Evolutionary conservation across 2,888 invertebrate species (phyloP).

Genomic region (Pandemis corylana): DNA sequence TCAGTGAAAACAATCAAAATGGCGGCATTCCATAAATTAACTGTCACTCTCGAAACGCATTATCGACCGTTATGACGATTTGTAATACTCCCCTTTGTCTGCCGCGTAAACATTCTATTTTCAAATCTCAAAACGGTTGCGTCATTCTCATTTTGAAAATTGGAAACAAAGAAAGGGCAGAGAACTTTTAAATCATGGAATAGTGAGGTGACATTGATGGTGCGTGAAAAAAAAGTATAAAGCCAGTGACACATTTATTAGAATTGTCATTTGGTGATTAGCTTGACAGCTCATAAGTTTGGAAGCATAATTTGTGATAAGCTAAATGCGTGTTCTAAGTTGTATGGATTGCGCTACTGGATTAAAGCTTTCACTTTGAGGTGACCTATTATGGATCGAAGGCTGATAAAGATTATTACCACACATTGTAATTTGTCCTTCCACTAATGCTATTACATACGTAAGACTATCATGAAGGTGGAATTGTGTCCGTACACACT

Average conservation of each 20-base stretch:
- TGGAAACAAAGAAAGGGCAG: constrained; percentile 82
- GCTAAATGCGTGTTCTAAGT: constrained; percentile 67
- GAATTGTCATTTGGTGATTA: constrained; percentile 69
- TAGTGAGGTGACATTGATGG: constrained; percentile 77
- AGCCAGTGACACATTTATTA: constrained; percentile 81
- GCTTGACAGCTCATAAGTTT: constrained; percentile 79
- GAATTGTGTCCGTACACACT: neutral
- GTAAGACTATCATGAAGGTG: constrained; percentile 4
- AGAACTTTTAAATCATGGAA: constrained; percentile 80
- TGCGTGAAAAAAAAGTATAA: constrained; percentile 63
- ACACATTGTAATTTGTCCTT: constrained; percentile 9
- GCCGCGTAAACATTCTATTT: constrained; percentile 49
- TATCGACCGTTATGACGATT: constrained; percentile 67
- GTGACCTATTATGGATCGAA: constrained; percentile 32
- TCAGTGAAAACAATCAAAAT: constrained; percentile 48
- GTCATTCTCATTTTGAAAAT: constrained; percentile 60
- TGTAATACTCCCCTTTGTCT: constrained; percentile 58
- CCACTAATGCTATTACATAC: constrained; percentile 12
- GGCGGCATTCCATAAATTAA: constrained; percentile 56
- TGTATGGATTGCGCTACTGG: constrained; percentile 69
- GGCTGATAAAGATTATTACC: constrained; percentile 18
- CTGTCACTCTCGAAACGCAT: constrained; percentile 59
- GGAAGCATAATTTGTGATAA: constrained; percentile 81
- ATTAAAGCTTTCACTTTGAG: constrained; percentile 70
- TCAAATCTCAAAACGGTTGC: constrained; percentile 50